Evolutionary conservation across 2,113 vertebrate species (phyloP).

Genomic region (Perca fluviatilis): DNA sequence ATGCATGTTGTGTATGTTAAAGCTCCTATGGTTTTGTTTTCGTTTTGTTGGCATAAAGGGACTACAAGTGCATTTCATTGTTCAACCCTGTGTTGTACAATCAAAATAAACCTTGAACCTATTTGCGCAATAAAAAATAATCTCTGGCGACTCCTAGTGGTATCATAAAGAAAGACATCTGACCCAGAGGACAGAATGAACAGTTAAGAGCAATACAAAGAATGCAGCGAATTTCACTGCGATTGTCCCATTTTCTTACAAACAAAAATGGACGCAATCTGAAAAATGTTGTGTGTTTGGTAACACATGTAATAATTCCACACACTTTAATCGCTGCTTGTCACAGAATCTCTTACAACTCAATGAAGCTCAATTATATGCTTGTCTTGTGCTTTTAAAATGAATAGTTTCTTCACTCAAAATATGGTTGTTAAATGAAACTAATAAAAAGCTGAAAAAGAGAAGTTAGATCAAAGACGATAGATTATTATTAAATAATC

Average conservation of each 20-base stretch:
- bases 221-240: background rate
- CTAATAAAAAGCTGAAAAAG: background rate
- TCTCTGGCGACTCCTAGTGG: constrained; percentile 20
- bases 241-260: background rate
- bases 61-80: background rate
- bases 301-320: background rate
- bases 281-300: background rate
- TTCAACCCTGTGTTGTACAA: background rate
- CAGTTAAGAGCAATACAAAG: background rate
- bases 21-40: background rate
- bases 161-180: background rate
- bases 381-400: background rate
- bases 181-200: background rate
- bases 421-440: background rate
- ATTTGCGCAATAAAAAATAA: background rate
- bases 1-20: background rate
- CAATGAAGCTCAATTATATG: background rate
- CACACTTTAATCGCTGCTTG: background rate
- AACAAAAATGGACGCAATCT: background rate
- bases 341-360: background rate
- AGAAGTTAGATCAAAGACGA: background rate
- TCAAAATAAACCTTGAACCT: background rate
- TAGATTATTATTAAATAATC: too few species aligned
- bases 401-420: background rate
- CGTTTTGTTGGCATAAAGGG: background rate